Evolutionary conservation across 2,113 vertebrate species (phyloP).

Genomic region (Cettia cetti): DNA sequence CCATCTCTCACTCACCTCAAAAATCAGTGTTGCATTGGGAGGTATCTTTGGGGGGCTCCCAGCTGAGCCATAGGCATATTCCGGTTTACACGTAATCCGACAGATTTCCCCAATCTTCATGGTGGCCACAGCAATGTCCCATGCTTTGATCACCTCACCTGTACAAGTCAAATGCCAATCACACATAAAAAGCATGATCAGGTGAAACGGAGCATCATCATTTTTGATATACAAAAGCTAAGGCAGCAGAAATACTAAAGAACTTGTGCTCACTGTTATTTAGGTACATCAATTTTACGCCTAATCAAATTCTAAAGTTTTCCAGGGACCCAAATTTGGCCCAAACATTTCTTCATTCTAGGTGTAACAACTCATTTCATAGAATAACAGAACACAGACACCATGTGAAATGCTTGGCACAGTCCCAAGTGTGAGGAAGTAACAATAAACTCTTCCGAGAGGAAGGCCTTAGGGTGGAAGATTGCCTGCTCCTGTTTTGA

Average conservation of each 20-base stretch:
- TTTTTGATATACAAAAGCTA: not conserved
- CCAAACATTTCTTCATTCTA: not conserved
- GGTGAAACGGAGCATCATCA: not conserved
- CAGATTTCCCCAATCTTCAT: slow-evolving; percentile 93
- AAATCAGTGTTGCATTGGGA: slow-evolving; percentile 86
- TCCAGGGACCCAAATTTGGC: not conserved
- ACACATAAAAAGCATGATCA: not conserved
- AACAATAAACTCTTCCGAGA: not conserved
- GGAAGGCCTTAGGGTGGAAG: not conserved
- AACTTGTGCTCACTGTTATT: not conserved
- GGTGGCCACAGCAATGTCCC: slow-evolving; percentile 92
- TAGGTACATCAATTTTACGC: not conserved
- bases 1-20: slow-evolving; percentile 80
- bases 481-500: not conserved
- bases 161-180: not conserved
- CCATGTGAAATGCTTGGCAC: not conserved
- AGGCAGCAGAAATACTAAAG: not conserved
- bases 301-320: not conserved
- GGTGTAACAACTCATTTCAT: not conserved
- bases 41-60: slow-evolving; percentile 97
- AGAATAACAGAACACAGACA: not conserved
- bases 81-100: slow-evolving; percentile 89
- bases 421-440: not conserved
- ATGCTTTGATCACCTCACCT: slow-evolving; percentile 98
- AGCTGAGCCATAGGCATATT: slow-evolving; percentile 92